A percentile compares a stretch with the other conserved stretches of the same genome.
Evolutionary conservation across 2,113 vertebrate species (phyloP).

Genomic region (Orycteropus afer): DNA sequence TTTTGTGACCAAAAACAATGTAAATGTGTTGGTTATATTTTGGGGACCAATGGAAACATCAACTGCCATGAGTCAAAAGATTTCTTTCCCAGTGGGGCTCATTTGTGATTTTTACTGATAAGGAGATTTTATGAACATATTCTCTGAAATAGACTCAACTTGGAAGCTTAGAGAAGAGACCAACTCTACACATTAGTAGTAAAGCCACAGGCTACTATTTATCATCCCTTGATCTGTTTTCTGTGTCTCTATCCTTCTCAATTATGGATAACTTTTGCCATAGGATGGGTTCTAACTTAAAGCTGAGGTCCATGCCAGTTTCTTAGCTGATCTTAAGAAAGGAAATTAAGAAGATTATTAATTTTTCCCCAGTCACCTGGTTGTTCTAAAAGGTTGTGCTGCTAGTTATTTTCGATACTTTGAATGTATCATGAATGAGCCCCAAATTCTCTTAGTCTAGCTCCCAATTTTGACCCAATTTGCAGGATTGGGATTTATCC

Average conservation of each 20-base stretch:
- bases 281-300: neutral
- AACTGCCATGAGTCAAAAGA: neutral
- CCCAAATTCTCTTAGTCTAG: neutral
- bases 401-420: neutral
- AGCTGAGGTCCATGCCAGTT: neutral
- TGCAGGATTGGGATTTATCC: neutral
- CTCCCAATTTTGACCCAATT: neutral
- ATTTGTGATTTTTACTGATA: neutral
- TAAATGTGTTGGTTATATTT: neutral
- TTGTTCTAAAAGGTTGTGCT: neutral
- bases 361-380: neutral
- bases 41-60: neutral
- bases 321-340: neutral
- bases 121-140: neutral
- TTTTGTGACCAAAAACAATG: constrained; percentile 1
- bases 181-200: neutral
- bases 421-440: neutral
- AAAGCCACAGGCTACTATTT: neutral
- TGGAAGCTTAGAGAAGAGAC: neutral
- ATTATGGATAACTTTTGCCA: neutral
- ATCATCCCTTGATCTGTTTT: neutral
- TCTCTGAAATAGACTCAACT: neutral
- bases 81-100: neutral
- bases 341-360: neutral
- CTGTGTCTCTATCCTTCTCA: neutral